These are phyloP conservation scores for Neomorphus geoffroyi DNA, from an alignment of 2,797 vertebrate genomes.

Conservation along the genomic window DNA sequence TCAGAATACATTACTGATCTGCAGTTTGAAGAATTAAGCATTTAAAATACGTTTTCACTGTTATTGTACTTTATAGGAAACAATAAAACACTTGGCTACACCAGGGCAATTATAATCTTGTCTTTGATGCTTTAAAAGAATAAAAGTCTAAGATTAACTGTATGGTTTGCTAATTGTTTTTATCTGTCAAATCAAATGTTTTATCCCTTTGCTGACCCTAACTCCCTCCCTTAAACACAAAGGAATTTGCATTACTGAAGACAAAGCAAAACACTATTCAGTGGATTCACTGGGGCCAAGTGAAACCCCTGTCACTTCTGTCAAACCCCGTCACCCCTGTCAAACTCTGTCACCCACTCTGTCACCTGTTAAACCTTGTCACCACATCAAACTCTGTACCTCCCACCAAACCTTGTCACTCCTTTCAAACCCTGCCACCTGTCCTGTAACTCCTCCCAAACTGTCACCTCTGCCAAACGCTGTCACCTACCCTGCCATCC, in stretches of 20 bases:
- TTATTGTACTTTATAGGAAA: neutral
- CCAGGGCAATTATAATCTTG: neutral
- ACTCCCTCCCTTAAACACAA: neutral
- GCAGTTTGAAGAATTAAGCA: neutral
- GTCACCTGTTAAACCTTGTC: too few relatives aligned
- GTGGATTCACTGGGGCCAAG: neutral
- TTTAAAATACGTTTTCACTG: neutral
- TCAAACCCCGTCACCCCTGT: neutral
- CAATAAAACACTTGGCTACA: neutral
- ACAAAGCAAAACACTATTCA: neutral
- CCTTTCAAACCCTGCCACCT: neutral
- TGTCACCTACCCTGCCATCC: neutral
- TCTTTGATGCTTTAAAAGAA: neutral
- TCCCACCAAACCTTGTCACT: too few relatives aligned
- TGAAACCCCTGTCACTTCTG: too few relatives aligned
- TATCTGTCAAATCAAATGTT: neutral
- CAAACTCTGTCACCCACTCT: neutral
- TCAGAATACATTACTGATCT: neutral
- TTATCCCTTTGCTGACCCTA: neutral
- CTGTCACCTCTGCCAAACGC: neutral
- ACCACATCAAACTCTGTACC: neutral
- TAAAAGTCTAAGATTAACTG: neutral
- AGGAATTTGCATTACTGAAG: neutral
- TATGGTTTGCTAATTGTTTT: neutral
- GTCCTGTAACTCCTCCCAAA: too few relatives aligned